A percentile compares a stretch with the other conserved stretches of the same genome.
Conservation (phyloP, 2,797 vertebrate genomes). For the Eulemur albifrons region DNA sequence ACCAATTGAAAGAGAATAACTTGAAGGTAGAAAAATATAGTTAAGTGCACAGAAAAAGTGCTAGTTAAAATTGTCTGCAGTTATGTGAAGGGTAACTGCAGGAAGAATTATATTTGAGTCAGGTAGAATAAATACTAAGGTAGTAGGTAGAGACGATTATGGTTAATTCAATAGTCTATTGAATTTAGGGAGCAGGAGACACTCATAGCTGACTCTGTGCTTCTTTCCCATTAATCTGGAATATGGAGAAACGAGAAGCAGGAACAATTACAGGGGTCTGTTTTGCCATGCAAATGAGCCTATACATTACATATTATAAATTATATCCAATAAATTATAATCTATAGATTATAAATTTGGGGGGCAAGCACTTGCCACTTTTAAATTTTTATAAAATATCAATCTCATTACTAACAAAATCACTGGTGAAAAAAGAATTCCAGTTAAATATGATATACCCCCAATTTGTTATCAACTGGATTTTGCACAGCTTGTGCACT, state of each 20-base stretch:
- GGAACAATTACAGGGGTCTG: fast-evolving
- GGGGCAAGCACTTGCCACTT: not conserved
- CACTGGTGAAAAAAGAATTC: not conserved
- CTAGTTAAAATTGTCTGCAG: not conserved
- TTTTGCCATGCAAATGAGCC: not conserved
- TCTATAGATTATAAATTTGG: not conserved
- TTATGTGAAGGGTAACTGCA: not conserved
- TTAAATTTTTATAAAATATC: not conserved
- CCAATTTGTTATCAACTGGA: not conserved
- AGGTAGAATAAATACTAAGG: not conserved
- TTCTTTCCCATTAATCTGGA: not conserved
- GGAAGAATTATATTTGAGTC: not conserved
- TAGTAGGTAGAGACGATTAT: not conserved
- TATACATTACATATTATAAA: not conserved
- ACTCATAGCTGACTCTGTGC: not conserved
- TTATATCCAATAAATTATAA: not conserved
- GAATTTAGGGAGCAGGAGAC: not conserved
- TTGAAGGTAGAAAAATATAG: not conserved
- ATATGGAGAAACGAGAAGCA: not conserved
- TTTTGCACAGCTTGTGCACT: not conserved
- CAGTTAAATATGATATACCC: not conserved
- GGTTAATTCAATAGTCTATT: not conserved
- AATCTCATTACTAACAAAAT: not conserved
- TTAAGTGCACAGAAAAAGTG: not conserved
- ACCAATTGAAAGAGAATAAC: not conserved